A percentile compares a stretch with the other conserved stretches of the same genome.
Evolutionary conservation across 2,113 vertebrate species (phyloP).

Genomic region (Lota lota): DNA sequence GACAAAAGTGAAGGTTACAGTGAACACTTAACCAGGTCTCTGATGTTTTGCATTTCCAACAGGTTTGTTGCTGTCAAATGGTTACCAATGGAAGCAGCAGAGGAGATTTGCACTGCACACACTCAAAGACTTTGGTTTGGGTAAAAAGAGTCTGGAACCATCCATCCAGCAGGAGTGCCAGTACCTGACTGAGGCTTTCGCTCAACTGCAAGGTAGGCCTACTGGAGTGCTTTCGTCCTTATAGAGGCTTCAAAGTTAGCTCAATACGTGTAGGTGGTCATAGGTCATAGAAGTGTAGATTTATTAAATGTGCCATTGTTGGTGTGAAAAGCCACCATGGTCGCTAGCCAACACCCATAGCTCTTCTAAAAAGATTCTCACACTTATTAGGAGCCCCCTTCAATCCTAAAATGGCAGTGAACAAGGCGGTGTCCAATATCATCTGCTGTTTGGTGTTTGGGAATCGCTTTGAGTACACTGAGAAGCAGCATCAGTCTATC

Average conservation of each 20-base stretch:
- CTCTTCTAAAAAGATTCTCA: too few relatives aligned
- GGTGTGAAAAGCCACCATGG: too few relatives aligned
- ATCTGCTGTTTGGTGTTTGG: constrained; percentile 61
- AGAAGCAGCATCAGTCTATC: constrained; percentile 31
- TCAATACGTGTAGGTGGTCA: too few relatives aligned
- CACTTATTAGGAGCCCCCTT: constrained; percentile 73
- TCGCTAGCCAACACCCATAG: too few relatives aligned
- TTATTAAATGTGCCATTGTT: too few relatives aligned
- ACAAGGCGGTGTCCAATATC: constrained; percentile 71
- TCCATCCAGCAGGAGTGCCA: constrained; percentile 76
- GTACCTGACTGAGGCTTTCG: constrained; percentile 58
- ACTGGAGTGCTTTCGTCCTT: too few relatives aligned
- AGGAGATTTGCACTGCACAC: constrained; percentile 75
- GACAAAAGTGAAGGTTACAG: too few relatives aligned
- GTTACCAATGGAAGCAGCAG: constrained; percentile 71
- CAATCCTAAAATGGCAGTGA: constrained; percentile 72
- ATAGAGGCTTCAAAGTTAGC: too few relatives aligned
- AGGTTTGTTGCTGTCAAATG: constrained; percentile 65
- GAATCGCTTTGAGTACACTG: constrained; percentile 45
- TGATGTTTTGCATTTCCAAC: background rate
- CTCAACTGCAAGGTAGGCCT: constrained; percentile 67
- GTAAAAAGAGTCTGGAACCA: constrained; percentile 71
- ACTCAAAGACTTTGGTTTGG: constrained; percentile 79
- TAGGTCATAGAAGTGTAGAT: too few relatives aligned
- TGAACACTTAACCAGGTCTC: too few relatives aligned